phyloP scores from a whole-genome alignment of 1,140 invertebrate genomes.

The Rhopalosiphum padi region DNA sequence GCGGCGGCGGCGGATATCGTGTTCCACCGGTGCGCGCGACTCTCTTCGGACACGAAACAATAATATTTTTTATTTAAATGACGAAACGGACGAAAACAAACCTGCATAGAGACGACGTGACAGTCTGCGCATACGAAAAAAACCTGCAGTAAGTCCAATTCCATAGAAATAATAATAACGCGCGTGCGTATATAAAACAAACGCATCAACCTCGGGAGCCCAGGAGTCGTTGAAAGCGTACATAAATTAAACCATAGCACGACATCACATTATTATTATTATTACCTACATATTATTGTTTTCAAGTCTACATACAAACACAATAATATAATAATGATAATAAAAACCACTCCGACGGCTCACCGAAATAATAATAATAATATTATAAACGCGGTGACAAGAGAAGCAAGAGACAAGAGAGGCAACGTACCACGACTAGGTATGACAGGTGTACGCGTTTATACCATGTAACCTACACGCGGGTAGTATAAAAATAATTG shows the following conservation, averaged over 20 bases:
- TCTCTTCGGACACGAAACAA: not conserved
- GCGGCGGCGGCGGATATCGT: not conserved
- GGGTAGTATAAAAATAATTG: not conserved
- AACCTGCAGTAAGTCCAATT: not conserved
- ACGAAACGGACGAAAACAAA: not conserved
- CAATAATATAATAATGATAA: conserved; percentile 2
- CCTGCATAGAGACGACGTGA: not conserved
- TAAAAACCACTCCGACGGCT: not conserved
- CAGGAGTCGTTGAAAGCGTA: not conserved
- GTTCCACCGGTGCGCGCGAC: not conserved
- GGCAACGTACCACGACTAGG: not conserved
- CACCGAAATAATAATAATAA: not conserved
- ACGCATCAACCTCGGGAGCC: not conserved
- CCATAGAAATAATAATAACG: not conserved
- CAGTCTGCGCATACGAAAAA: not conserved
- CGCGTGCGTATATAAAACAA: not conserved
- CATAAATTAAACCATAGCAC: conserved; percentile 5
- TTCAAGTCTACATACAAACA: not conserved
- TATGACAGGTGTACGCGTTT: not conserved
- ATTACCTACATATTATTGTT: conserved; percentile 31
- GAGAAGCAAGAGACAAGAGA: not conserved
- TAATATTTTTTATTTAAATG: not conserved
- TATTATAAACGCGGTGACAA: not conserved
- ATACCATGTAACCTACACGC: not conserved
- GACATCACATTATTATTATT: not conserved